Base-by-base conservation (phyloP, 53 echinoderm and acorn worm species). In the Astropecten irregularis region DNA sequence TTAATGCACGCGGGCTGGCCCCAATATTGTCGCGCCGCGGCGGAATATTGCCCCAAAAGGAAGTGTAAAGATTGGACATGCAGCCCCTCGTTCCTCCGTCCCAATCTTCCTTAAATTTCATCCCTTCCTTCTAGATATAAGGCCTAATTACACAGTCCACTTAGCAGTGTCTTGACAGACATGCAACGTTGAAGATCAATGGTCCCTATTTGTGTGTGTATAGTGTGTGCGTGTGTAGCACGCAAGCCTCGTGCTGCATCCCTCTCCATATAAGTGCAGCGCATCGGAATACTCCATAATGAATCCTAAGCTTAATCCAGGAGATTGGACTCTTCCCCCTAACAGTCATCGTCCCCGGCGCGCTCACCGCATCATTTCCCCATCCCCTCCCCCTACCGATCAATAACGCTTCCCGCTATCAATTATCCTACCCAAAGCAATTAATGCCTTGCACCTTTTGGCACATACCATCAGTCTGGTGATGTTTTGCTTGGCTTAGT, bases 341-440 rank as follows among this genome's bases (percentile, higher is more conserved):
- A 32, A 49, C 46, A 68, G 39, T 40, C 46, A 15, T n/a, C n/a
- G n/a, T n/a, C 40, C 29, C 22, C 30, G 49, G 28, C 2, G 71
- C 50, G 50, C 35, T 57, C 56, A 47, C 56, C 38, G 48, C 47
- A 60, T n/a, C n/a, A n/a, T n/a, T n/a, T n/a, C n/a, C n/a, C n/a
- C n/a, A 42, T 11, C 42, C 42, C 42, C 42, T 8, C 42, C 42
- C 42, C 42, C 42, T 42, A 6, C 62, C 30, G 61, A 79, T 79
- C 79, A 62, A 79, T 79, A 79, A 79, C 47, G 30, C 44, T 77
- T 59, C 77, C 77, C 54, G 58, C 77, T 77, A 77, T 77, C 77
- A 77, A 58, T 59, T 79, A 79, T 79, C 31, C 46, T 18, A 79
- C 79, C 62, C 60, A 61, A 44, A 79, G 61, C 62, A 79, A 79